Conservation (phyloP, 2,797 vertebrate species). For the Sebastes oblongus region DNA sequence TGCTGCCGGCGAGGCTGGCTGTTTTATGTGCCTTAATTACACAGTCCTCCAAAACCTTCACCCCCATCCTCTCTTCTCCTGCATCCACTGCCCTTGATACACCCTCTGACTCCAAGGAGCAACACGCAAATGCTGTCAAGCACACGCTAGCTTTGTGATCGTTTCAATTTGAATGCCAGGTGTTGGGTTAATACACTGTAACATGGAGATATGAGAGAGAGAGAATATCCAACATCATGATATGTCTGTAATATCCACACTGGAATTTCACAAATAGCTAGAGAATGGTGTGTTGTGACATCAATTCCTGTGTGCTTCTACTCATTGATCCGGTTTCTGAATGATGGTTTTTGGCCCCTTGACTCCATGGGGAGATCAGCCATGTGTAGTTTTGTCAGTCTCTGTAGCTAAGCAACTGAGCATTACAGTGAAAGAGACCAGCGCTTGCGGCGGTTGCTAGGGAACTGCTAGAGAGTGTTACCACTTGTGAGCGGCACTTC, state of each 20-base stretch:
- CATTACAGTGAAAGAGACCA: constrained; percentile 80
- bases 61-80: constrained; percentile 30
- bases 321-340: constrained; percentile 66
- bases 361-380: constrained; percentile 75
- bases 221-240: background rate
- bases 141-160: background rate
- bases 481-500: constrained; percentile 79
- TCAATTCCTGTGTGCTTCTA: constrained; percentile 24
- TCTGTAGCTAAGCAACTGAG: constrained; percentile 87
- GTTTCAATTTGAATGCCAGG: constrained; percentile 19
- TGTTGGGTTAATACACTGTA: constrained; percentile 18
- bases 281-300: constrained; percentile 8
- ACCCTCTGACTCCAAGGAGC: constrained; percentile 63
- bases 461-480: constrained; percentile 85
- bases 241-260: background rate
- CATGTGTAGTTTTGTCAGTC: constrained; percentile 80
- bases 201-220: background rate
- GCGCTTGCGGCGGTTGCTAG: constrained; percentile 86
- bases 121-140: constrained; percentile 31
- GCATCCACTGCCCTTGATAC: constrained; percentile 68
- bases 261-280: constrained; percentile 6
- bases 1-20: constrained; percentile 73
- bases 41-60: constrained; percentile 62
- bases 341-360: constrained; percentile 71
- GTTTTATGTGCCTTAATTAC: constrained; percentile 82